These are phyloP conservation scores for Dromas ardeola DNA, from an alignment of 2,113 vertebrate genomes.

Conservation along the genomic window DNA sequence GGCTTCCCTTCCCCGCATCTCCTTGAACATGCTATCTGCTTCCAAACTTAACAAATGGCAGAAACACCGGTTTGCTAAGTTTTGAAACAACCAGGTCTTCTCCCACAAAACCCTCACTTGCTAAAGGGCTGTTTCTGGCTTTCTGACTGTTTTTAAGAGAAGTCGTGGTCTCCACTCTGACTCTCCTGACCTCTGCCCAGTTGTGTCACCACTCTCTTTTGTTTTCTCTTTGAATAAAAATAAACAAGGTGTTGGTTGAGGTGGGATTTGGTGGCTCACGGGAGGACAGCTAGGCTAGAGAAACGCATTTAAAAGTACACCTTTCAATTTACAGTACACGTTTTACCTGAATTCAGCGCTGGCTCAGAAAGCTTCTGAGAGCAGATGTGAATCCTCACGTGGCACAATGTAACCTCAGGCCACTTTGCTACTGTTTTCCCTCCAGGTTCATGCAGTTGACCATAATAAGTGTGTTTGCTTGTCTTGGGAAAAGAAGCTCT, in stretches of 20 bases:
- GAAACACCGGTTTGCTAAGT: neutral
- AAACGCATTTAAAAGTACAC: conserved; percentile 27
- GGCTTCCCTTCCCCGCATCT: neutral
- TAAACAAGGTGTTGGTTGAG: neutral
- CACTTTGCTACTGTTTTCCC: conserved; percentile 21
- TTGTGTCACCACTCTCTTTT: neutral
- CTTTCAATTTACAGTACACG: neutral
- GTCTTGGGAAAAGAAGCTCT: conserved; percentile 41
- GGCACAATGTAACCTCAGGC: conserved; percentile 8
- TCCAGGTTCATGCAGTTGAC: neutral
- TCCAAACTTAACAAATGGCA: neutral
- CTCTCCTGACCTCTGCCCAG: neutral
- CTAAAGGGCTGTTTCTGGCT: neutral
- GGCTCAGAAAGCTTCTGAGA: conserved; percentile 26
- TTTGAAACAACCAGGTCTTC: neutral
- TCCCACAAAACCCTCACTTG: neutral
- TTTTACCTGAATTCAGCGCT: conserved; percentile 15
- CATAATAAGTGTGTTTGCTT: conserved; percentile 15
- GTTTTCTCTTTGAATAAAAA: neutral
- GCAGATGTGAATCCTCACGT: neutral
- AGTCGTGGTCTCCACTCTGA: neutral
- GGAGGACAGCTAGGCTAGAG: conserved; percentile 3
- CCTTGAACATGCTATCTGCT: neutral
- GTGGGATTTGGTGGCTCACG: conserved; percentile 35
- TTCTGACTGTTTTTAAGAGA: neutral